Evolutionary conservation across 2,797 vertebrate genomes (phyloP), one percentile per base, ranked within the genome.

Genomic region (Limnodromus scolopaceus): DNA sequence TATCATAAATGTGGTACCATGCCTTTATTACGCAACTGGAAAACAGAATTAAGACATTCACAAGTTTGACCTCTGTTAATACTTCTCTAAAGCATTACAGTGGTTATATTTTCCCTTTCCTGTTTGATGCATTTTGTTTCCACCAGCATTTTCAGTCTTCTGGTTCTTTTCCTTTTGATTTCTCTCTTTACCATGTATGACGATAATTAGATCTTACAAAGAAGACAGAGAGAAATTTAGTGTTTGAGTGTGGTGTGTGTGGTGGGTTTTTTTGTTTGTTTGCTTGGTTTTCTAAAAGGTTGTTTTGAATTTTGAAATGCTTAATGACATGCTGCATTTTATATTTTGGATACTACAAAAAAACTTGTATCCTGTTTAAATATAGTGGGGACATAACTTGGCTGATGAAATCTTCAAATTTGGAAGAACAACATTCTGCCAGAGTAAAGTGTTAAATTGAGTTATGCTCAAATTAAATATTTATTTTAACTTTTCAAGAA

Each of bases 51-150:
- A 82, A 78, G 57, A n/a, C 46, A 38, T 64, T 70, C 11, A 38
- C 10, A 25, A 46, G 27, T 79, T 72, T 89, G 69, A 86, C 57
- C 87, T 92, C 39, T 92, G 53, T 36, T 53, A 69, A 24, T 74
- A 71, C 39, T 88, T 90, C 79, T 91, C 24, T n/a, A 13, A 78
- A 87, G 30, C 48, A 16, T 70, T 45, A 55, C 54, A 75, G 49
- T 91, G 30, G 71, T 89, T 80, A 51, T 13, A 10, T 78, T 93
- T 95, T 87, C 68, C 70, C 43, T 93, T 92, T 92, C 75, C 61
- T 51, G 32, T 87, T 80, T 41, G 25, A 53, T 81, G 48, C 39
- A 43, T 80, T 61, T 82, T 66, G 13, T 69, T 87, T 72, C 83
- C 68, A 71, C 18, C 13, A 89, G 53, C 15, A 24, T 64, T 93